Evolutionary conservation across 2,113 vertebrate genomes (phyloP).

Genomic region (Grallaria varia): DNA sequence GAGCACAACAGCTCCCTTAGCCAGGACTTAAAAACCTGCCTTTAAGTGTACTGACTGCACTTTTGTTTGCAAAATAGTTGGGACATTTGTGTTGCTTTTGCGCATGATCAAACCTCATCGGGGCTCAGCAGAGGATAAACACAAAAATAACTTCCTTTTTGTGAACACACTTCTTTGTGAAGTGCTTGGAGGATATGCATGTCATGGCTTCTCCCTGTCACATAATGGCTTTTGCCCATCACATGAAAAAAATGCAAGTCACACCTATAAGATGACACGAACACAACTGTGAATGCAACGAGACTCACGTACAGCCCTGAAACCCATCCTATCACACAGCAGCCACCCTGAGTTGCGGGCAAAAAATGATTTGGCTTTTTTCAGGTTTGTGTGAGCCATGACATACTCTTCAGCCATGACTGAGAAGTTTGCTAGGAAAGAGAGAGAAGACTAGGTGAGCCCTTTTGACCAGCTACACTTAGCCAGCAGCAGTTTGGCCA

Average conservation of each 20-base stretch:
- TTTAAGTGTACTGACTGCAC: not conserved
- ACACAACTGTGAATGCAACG: not conserved
- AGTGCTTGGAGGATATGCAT: not conserved
- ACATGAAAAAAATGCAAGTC: not conserved
- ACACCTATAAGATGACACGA: not conserved
- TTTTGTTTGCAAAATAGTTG: not conserved
- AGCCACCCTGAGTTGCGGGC: not conserved
- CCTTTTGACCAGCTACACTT: not conserved
- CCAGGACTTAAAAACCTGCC: not conserved
- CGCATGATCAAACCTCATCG: not conserved
- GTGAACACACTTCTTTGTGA: not conserved
- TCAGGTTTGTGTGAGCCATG: not conserved
- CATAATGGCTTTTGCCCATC: not conserved
- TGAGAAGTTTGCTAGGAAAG: not conserved
- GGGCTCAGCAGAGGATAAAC: not conserved
- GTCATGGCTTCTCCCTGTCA: not conserved
- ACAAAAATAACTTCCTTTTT: not conserved
- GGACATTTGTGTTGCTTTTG: not conserved
- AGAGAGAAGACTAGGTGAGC: not conserved
- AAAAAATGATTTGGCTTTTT: rapidly evolving
- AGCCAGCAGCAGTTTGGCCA: not conserved
- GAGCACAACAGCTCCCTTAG: not conserved
- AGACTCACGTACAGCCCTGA: not conserved
- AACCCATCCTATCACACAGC: not conserved
- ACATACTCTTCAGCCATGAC: not conserved